Conservation (phyloP, 2,888 invertebrate genomes). For the Cryptophagus acutangulus region DNA sequence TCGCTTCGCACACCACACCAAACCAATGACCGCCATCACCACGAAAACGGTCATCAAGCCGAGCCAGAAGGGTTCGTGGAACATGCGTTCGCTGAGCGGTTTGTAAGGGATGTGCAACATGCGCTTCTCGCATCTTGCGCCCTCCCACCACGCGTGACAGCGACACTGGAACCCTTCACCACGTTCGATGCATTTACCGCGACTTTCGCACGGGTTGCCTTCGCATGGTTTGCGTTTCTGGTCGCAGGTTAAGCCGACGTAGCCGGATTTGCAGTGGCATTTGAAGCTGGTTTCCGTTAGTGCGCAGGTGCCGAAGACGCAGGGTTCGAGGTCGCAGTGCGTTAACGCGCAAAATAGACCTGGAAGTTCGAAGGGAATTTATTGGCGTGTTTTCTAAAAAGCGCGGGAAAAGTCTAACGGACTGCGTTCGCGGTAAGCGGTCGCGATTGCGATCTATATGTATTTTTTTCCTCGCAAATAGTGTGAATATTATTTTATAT, state of each 20-base stretch:
- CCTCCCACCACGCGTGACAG: constrained; percentile 65
- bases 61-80: constrained; percentile 86
- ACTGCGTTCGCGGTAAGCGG: no score
- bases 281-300: constrained; percentile 50
- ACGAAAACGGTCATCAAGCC: constrained; percentile 80
- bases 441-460: no score
- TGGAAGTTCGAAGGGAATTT: constrained; percentile 37
- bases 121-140: constrained; percentile 62
- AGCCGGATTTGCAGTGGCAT: constrained; percentile 66
- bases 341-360: constrained; percentile 73
- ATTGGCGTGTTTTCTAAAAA: no score
- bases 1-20: constrained; percentile 78
- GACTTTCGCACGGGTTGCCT: constrained; percentile 66
- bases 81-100: constrained; percentile 72
- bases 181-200: constrained; percentile 67
- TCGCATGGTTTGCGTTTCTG: constrained; percentile 67
- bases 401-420: no score
- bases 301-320: constrained; percentile 62
- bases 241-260: constrained; percentile 63
- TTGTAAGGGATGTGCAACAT: constrained; percentile 67
- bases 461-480: no score
- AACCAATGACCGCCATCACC: constrained; percentile 71
- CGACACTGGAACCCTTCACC: constrained; percentile 63
- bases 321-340: constrained; percentile 68
- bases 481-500: no score